A percentile compares a stretch with the other conserved stretches of the same genome.
phyloP scores from a whole-genome alignment of 2,888 invertebrate genomes.

The Apodemia zela region DNA sequence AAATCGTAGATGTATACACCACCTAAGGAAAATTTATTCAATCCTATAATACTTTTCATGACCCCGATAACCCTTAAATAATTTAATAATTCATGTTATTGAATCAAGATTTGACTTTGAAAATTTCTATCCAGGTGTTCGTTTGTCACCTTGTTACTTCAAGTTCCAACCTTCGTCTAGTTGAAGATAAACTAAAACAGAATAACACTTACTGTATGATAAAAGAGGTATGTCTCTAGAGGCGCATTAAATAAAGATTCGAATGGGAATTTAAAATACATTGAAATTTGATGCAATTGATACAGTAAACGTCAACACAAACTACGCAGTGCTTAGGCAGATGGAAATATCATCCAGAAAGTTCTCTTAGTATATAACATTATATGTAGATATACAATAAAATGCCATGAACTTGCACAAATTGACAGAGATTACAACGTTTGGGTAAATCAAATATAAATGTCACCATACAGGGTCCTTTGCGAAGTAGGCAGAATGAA shows the following conservation, averaged over 20 bases:
- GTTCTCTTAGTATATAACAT: not conserved
- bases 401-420: no score
- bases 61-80: constrained; percentile 38
- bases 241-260: constrained; percentile 36
- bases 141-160: constrained; percentile 17
- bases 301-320: constrained; percentile 33
- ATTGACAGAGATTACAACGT: no score
- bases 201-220: constrained; percentile 13
- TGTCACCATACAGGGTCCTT: no score
- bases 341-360: not conserved
- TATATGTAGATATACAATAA: no score
- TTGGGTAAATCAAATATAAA: no score
- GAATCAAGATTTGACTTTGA: constrained; percentile 56
- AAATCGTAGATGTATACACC: not conserved
- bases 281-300: constrained; percentile 38
- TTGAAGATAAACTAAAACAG: not conserved
- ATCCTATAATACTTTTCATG: constrained; percentile 34
- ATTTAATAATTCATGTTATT: constrained; percentile 49
- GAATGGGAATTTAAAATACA: constrained; percentile 36
- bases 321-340: not conserved
- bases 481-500: no score
- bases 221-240: constrained; percentile 24
- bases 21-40: not conserved
- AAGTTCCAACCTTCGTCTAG: constrained; percentile 16
- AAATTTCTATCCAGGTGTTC: constrained; percentile 54